Conservation (phyloP, 2,113 vertebrate species). For the Pelecanoides urinatrix region DNA sequence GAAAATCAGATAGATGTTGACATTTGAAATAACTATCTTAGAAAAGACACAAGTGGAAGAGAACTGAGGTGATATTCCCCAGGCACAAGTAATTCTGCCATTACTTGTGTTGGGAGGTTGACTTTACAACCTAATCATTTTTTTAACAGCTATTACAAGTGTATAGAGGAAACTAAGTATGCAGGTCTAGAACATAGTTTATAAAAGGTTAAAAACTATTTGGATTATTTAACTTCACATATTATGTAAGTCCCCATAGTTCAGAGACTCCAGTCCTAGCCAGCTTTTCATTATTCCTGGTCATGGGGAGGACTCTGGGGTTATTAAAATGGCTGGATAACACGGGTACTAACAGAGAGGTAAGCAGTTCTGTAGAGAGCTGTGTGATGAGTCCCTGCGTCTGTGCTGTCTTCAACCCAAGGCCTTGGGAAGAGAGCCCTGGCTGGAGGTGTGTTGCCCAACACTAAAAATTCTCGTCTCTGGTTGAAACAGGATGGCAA, state of each 20-base stretch:
- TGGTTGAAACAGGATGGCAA: neutral
- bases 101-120: neutral
- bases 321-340: neutral
- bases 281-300: neutral
- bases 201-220: neutral
- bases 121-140: neutral
- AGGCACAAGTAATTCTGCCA: neutral
- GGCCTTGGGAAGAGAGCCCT: neutral
- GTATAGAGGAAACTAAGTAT: neutral
- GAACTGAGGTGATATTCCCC: neutral
- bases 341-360: neutral
- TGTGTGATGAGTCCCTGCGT: neutral
- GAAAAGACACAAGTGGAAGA: neutral
- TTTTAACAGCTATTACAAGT: neutral
- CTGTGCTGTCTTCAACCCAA: neutral
- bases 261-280: neutral
- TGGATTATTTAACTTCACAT: neutral
- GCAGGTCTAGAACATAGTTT: neutral
- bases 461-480: neutral
- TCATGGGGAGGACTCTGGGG: neutral
- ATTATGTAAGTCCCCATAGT: neutral
- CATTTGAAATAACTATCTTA: neutral
- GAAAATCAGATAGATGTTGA: neutral
- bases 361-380: neutral
- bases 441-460: neutral